Conservation (phyloP, 2,113 vertebrate species). For the Neoarius graeffei region DNA sequence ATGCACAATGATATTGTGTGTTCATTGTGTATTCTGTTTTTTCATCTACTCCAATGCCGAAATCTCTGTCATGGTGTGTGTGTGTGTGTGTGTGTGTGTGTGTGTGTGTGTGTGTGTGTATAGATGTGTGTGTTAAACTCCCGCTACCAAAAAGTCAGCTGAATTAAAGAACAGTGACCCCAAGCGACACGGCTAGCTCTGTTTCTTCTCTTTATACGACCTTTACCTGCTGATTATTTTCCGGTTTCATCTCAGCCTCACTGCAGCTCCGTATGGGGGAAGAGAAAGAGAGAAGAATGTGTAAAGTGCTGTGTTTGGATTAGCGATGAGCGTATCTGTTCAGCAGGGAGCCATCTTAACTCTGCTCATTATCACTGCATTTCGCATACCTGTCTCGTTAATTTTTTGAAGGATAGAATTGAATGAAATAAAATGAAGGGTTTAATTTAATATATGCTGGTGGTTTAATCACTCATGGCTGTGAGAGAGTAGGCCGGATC, state of each 20-base stretch:
- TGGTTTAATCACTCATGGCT: slow-evolving; percentile 65
- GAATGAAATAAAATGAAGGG: neutral
- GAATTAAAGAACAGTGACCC: slow-evolving; percentile 32
- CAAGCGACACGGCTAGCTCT: slow-evolving; percentile 40
- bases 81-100: slow-evolving; percentile 25
- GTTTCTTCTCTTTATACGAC: slow-evolving; percentile 57
- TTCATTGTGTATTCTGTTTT: neutral
- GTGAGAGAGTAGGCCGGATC: slow-evolving; percentile 55
- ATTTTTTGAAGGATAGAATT: slow-evolving; percentile 58
- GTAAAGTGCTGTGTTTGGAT: slow-evolving; percentile 65
- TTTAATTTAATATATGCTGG: slow-evolving; percentile 78
- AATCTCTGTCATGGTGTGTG: slow-evolving; percentile 27
- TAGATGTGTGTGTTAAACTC: slow-evolving; percentile 30
- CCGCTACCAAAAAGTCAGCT: slow-evolving; percentile 17
- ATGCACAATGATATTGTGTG: slow-evolving; percentile 4
- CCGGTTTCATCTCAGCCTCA: slow-evolving; percentile 66
- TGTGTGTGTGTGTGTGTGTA: slow-evolving; percentile 33
- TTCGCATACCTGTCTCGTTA: slow-evolving; percentile 70
- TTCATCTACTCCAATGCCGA: neutral
- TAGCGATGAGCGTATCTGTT: slow-evolving; percentile 57
- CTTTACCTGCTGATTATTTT: slow-evolving; percentile 63
- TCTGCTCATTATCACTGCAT: slow-evolving; percentile 67
- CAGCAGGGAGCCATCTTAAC: slow-evolving; percentile 63
- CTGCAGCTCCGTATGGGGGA: slow-evolving; percentile 49
- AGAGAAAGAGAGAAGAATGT: slow-evolving; percentile 29